These are phyloP conservation scores for Neuroscelio doddi DNA, from an alignment of 2,888 invertebrate genomes.

Conservation along the genomic window DNA sequence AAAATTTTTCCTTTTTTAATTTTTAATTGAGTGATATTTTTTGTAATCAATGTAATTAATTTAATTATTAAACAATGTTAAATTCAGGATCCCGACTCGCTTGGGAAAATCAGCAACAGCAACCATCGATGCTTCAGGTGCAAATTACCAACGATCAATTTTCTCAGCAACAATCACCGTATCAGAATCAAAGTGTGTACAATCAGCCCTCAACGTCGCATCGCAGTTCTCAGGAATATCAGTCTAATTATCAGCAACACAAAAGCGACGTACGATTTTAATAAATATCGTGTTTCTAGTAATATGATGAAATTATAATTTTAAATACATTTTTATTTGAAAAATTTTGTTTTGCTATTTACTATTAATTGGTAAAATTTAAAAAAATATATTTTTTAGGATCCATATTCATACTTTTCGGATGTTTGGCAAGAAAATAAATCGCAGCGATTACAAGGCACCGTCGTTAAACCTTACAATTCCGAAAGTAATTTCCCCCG, in stretches of 20 bases:
- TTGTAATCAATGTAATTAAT: no score
- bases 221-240: constrained; percentile 52
- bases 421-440: constrained; percentile 70
- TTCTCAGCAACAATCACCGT: constrained; percentile 50
- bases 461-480: constrained; percentile 58
- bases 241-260: constrained; percentile 57
- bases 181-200: constrained; percentile 57
- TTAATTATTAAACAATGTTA: no score
- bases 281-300: neutral
- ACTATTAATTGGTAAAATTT: no score
- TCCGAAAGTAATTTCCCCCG: constrained; percentile 60
- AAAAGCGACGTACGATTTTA: constrained; percentile 62
- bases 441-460: constrained; percentile 54
- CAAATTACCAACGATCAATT: constrained; percentile 52
- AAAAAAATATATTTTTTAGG: constrained; percentile 53
- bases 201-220: constrained; percentile 51
- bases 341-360: constrained; percentile 3
- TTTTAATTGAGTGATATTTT: no score
- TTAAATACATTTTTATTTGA: neutral
- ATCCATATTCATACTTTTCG: constrained; percentile 69
- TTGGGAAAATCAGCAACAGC: constrained; percentile 61
- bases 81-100: constrained; percentile 56
- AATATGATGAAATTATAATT: no score
- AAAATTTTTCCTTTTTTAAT: no score
- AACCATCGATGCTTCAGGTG: constrained; percentile 47